phyloP scores from a whole-genome alignment of 2,113 vertebrate species.

The Xerus inauris region DNA sequence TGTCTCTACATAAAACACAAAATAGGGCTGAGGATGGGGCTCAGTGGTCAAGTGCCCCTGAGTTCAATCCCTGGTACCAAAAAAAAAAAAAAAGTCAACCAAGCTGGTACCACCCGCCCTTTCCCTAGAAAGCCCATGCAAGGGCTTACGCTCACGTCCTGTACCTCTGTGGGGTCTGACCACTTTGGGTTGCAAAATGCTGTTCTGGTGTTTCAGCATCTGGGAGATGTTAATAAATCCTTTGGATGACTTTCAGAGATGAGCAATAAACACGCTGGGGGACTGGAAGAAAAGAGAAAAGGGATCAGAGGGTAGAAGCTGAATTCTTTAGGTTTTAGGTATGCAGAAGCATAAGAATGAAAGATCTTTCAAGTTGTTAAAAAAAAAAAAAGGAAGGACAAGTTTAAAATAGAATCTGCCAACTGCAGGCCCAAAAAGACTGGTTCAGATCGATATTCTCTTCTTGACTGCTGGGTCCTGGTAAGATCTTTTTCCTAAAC shows the following conservation, averaged over 20 bases:
- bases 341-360: background rate
- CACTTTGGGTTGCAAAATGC: background rate
- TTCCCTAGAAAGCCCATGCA: background rate
- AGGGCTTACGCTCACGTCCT: background rate
- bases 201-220: background rate
- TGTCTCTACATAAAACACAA: too few species aligned
- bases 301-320: background rate
- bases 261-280: background rate
- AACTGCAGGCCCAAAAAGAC: background rate
- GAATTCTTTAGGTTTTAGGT: background rate
- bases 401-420: background rate
- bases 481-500: conserved; percentile 22
- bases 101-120: background rate
- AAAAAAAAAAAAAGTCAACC: background rate
- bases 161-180: background rate
- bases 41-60: too few species aligned
- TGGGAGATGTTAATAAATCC: background rate
- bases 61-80: too few species aligned
- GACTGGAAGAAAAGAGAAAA: background rate
- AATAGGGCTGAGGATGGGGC: too few species aligned
- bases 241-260: background rate
- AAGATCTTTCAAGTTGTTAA: background rate
- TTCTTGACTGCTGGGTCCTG: background rate
- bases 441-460: background rate
- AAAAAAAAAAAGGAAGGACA: background rate